Base-by-base conservation (phyloP, 2,113 vertebrate species). In the Mohoua ochrocephala region DNA sequence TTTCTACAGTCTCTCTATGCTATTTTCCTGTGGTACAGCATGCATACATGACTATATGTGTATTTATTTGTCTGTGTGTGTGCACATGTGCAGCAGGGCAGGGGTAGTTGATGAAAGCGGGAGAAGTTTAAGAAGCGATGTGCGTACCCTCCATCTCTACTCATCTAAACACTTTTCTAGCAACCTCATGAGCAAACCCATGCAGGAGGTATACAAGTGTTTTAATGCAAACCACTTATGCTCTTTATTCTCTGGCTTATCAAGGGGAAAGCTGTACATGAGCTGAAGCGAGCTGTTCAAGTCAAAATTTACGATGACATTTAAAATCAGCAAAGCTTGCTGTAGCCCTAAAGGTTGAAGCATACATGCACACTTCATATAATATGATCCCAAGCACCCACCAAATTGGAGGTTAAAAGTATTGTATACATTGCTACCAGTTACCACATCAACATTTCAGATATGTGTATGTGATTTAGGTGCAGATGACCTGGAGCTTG, bases 341-440 rank as follows among this genome's bases (percentile, higher is more conserved):
- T 84, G n/a, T 47, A 93, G n/a, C 65, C 28, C 45, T 85, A 31
- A 94, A 91, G 49, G 61, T 35, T 91, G 93, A 89, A 78, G 41
- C 73, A 77, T 64, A 33, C 31, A 22, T 19, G 26, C 73, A 94
- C 88, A 87, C 88, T 89, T 81, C 95, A 57, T 95, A 97, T 96
- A 97, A 95, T 84, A 76, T 89, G 91, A 96, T 96, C 82, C 79
- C 74, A 93, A 71, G 67, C 69, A 92, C 42, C 26, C 82, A 91
- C 41, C 87, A 92, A 95, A 97, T 74, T 96, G 89, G 67, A 97
- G 91, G 91, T 95, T 96, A 95, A 95, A 95, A 96, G 91, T 69
- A 92, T 60, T 74, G 74, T 91, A 84, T 85, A 95, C 78, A 61
- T 42, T 96, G 93, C 97, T 97, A 97, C 97, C 93, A 96, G 94